phyloP scores from a whole-genome alignment of 2,797 vertebrate genomes.

The Premnoplex brunnescens region DNA sequence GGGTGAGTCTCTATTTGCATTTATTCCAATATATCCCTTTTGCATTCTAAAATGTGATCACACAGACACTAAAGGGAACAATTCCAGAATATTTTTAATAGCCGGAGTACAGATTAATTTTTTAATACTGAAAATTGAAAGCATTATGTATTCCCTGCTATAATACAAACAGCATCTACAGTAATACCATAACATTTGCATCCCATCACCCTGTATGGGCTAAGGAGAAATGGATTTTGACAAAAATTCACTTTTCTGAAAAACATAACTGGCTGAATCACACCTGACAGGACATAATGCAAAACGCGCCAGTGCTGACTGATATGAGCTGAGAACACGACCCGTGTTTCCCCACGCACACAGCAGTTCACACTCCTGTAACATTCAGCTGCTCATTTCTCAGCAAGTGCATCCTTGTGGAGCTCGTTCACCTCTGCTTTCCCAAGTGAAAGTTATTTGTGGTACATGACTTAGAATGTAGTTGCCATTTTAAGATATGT shows the following conservation, averaged over 20 bases:
- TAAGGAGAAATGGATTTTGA: not conserved
- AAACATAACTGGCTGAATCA: not conserved
- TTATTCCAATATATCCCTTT: not conserved
- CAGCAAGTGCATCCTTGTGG: not conserved
- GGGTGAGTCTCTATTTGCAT: not conserved
- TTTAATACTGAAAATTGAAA: not conserved
- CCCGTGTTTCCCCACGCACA: not conserved
- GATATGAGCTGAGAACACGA: not conserved
- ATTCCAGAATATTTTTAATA: not conserved
- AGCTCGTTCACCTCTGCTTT: not conserved
- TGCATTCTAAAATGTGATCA: not conserved
- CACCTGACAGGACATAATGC: not conserved
- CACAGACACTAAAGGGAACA: not conserved
- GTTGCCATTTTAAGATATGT: not conserved
- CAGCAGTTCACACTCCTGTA: not conserved
- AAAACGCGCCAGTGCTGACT: not conserved
- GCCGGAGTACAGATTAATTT: not conserved
- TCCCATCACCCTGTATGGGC: not conserved
- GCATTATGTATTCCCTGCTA: not conserved
- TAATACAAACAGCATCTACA: not conserved
- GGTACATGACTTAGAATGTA: rapidly evolving
- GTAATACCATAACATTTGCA: not conserved
- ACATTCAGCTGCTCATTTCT: not conserved
- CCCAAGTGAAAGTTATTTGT: not conserved
- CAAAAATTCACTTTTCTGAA: not conserved